Conservation (phyloP, 2,113 vertebrate species). For the Nannobrachium achirus region DNA sequence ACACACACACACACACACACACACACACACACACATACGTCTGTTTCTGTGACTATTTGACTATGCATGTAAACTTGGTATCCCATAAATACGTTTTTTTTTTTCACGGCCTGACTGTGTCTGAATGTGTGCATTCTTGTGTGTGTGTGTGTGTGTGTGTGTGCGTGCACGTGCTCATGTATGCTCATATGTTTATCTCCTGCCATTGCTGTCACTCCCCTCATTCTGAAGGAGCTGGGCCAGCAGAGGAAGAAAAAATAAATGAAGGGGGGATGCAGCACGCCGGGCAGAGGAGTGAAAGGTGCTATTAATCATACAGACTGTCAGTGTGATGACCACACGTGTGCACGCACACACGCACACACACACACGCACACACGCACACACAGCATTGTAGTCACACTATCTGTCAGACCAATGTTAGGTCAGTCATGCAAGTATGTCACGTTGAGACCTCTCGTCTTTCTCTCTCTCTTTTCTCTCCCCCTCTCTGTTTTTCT, state of each 20-base stretch:
- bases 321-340: constrained; percentile 48
- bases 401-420: constrained; percentile 1
- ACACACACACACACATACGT: too few relatives aligned
- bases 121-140: constrained; percentile 6
- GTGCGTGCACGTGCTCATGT: not conserved
- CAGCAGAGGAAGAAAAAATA: constrained; percentile 13
- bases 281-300: constrained; percentile 48
- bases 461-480: not conserved
- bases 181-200: not conserved
- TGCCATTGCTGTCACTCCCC: constrained; percentile 41
- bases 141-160: constrained; percentile 2
- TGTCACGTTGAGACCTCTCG: not conserved
- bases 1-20: too few relatives aligned
- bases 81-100: too few relatives aligned
- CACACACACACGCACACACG: constrained; percentile 1
- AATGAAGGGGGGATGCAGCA: constrained; percentile 32
- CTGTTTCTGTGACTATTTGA: too few relatives aligned
- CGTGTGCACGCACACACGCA: constrained; percentile 21
- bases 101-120: too few relatives aligned
- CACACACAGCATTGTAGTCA: not conserved
- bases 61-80: not conserved
- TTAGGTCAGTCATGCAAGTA: not conserved
- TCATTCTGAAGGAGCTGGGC: constrained; percentile 39
- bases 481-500: not conserved
- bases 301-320: constrained; percentile 68